Evolutionary conservation across 2,888 invertebrate genomes (phyloP).

Genomic region (Drosophila mercatorum): DNA sequence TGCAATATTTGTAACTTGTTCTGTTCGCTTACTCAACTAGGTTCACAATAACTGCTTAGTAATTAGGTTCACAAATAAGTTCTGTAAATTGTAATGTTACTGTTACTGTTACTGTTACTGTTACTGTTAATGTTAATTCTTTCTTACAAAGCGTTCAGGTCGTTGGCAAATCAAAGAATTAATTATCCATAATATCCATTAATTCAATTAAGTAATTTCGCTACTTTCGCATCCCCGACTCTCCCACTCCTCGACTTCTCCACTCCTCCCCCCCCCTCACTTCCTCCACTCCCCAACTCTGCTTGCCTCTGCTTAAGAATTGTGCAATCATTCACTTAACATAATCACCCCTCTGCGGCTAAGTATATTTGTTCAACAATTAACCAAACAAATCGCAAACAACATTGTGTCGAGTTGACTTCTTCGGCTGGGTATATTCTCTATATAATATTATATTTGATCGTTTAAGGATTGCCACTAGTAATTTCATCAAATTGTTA

Average conservation of each 20-base stretch:
- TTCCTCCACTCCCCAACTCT: constrained; percentile 24
- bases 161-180: constrained; percentile 63
- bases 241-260: too few species aligned
- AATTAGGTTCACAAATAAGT: constrained; percentile 67
- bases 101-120: neutral
- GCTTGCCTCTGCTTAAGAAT: constrained; percentile 31
- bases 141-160: constrained; percentile 72
- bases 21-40: constrained; percentile 61
- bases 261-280: too few species aligned
- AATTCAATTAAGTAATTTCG: constrained; percentile 46
- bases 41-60: constrained; percentile 75
- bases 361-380: constrained; percentile 63
- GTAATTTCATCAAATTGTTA: constrained; percentile 50
- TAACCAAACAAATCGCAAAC: constrained; percentile 73
- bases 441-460: constrained; percentile 20
- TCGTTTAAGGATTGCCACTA: constrained; percentile 62
- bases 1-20: constrained; percentile 58
- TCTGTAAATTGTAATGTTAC: constrained; percentile 13
- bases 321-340: constrained; percentile 56
- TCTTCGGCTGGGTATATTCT: neutral
- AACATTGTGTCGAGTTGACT: constrained; percentile 56
- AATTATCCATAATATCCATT: constrained; percentile 10
- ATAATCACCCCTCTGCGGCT: constrained; percentile 39
- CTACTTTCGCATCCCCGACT: constrained; percentile 47
- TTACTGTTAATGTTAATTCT: constrained; percentile 3